A percentile compares a stretch with the other conserved stretches of the same genome.
These are phyloP conservation scores for Ascidia mentula DNA, from an alignment of 23 tunicate genomes.

Conservation along the genomic window DNA sequence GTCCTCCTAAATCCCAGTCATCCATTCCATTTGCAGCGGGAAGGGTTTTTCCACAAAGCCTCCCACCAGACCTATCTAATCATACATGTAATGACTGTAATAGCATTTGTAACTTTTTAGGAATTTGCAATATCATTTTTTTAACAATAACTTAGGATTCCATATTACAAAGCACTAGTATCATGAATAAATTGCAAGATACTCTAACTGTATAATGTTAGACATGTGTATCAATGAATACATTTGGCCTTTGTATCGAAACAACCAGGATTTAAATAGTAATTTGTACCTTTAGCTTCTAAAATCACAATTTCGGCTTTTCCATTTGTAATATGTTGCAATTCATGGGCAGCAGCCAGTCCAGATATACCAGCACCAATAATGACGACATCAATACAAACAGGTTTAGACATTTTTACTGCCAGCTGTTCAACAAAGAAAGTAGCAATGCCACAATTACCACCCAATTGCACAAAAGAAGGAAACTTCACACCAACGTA, in stretches of 20 bases:
- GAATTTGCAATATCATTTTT: too few species aligned
- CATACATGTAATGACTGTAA: too few species aligned
- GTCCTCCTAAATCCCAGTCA: constrained; percentile 89
- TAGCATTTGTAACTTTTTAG: too few species aligned
- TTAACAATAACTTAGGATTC: too few species aligned
- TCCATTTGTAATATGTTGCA: neutral
- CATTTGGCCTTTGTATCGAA: too few species aligned
- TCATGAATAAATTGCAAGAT: too few species aligned
- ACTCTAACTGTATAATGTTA: too few species aligned
- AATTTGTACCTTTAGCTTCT: constrained; percentile 21
- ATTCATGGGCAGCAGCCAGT: neutral
- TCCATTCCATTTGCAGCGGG: constrained; percentile 58
- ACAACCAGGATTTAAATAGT: too few species aligned
- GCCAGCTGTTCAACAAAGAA: neutral
- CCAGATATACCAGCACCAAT: constrained; percentile 35
- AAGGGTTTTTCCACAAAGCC: constrained; percentile 21
- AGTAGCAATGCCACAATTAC: neutral
- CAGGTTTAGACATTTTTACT: neutral
- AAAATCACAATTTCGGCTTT: neutral
- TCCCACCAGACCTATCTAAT: constrained; percentile 78
- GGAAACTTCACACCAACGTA: neutral
- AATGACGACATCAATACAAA: constrained; percentile 18
- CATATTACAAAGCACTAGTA: too few species aligned
- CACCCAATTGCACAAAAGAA: neutral
- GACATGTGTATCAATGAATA: too few species aligned